These are phyloP conservation scores for Pteria penguin DNA, from an alignment of 2,888 invertebrate genomes.

Conservation along the genomic window DNA sequence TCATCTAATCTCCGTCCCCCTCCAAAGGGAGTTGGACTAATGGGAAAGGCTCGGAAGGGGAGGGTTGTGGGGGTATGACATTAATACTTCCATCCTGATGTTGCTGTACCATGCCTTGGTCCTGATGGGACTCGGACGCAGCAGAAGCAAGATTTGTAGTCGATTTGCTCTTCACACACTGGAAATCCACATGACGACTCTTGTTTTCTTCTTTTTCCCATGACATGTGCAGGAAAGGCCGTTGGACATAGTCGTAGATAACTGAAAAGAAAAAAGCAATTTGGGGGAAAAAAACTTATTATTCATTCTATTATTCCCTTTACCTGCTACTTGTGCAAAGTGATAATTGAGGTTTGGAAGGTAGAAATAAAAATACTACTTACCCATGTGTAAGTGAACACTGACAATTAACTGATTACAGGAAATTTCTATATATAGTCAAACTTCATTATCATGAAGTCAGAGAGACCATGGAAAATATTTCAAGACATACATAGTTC, in stretches of 20 bases:
- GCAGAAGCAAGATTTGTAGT: slow-evolving; percentile 95
- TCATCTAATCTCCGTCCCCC: slow-evolving; percentile 60
- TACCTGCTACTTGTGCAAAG: too few relatives aligned
- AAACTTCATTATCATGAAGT: too few relatives aligned
- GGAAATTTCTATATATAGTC: too few relatives aligned
- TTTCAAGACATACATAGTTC: too few relatives aligned
- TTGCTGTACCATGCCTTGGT: slow-evolving; percentile 58
- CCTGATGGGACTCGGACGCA: slow-evolving; percentile 91
- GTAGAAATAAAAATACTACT: too few relatives aligned
- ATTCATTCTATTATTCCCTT: too few relatives aligned
- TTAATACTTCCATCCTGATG: slow-evolving; percentile 79
- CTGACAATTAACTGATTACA: too few relatives aligned
- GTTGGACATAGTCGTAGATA: slow-evolving; percentile 99
- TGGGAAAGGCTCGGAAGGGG: slow-evolving; percentile 76
- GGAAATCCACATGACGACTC: slow-evolving; percentile 98
- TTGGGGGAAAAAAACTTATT: too few relatives aligned
- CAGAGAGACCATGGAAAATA: too few relatives aligned
- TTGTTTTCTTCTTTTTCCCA: slow-evolving; percentile 99
- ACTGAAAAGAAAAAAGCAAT: slow-evolving; percentile 83
- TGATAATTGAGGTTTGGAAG: too few relatives aligned
- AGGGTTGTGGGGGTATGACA: slow-evolving; percentile 80
- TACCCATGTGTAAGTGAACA: too few relatives aligned
- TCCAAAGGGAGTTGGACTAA: slow-evolving; percentile 73
- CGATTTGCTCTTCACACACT: slow-evolving; percentile 98
- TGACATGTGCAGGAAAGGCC: slow-evolving; percentile 99